A percentile compares a stretch with the other conserved stretches of the same genome.
Conservation (phyloP, 2,888 invertebrate species). For the Cetonia aurata region DNA sequence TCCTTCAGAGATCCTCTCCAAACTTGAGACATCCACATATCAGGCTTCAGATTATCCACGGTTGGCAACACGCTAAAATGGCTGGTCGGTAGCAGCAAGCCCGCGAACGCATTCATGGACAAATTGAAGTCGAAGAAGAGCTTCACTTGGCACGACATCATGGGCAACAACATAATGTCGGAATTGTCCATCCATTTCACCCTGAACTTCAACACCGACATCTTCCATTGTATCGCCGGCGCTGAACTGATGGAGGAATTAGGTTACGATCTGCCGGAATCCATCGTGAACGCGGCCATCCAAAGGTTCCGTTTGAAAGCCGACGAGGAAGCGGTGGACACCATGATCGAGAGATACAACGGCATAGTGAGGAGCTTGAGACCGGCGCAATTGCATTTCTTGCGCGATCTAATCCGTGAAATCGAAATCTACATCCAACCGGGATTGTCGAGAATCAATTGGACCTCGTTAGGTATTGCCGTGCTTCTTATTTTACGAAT, state of each 20-base stretch:
- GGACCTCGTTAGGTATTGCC: constrained; percentile 91
- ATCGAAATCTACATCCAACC: constrained; percentile 84
- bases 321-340: constrained; percentile 74
- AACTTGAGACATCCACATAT: background rate
- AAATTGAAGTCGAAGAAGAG: constrained; percentile 57
- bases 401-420: constrained; percentile 77
- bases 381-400: constrained; percentile 75
- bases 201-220: constrained; percentile 74
- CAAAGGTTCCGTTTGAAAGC: constrained; percentile 75
- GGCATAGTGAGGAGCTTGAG: constrained; percentile 74
- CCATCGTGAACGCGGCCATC: constrained; percentile 71
- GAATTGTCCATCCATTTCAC: constrained; percentile 77
- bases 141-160: constrained; percentile 78
- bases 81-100: constrained; percentile 49
- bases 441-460: constrained; percentile 85
- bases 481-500: too few species aligned
- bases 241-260: constrained; percentile 81
- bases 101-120: constrained; percentile 55
- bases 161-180: constrained; percentile 75
- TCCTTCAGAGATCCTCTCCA: background rate
- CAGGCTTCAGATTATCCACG: constrained; percentile 41
- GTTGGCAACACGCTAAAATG: constrained; percentile 49
- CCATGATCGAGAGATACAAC: constrained; percentile 77
- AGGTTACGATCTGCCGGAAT: constrained; percentile 71
- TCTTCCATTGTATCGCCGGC: constrained; percentile 79